Evolutionary conservation across 2,797 vertebrate species (phyloP).

Genomic region (Sparidentex hasta): DNA sequence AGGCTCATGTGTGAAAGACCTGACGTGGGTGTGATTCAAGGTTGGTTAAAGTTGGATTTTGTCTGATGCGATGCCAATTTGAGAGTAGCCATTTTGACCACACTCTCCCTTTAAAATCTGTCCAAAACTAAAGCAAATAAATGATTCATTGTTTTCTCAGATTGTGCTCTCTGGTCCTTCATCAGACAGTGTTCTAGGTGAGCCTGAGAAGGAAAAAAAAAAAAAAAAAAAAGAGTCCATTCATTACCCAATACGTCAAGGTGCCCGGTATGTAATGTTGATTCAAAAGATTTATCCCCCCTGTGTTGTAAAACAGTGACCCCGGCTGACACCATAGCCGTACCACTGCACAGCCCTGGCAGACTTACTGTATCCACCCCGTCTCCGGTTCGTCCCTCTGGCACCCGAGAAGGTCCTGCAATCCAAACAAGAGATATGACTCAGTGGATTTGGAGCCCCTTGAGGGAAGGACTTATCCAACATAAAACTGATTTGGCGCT

Average conservation of each 20-base stretch:
- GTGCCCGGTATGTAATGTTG: neutral
- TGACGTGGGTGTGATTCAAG: neutral
- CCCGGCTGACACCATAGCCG: neutral
- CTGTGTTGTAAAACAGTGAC: slow-evolving; percentile 3
- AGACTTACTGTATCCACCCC: slow-evolving; percentile 9
- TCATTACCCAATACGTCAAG: neutral
- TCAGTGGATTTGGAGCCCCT: slow-evolving; percentile 41
- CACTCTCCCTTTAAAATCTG: neutral
- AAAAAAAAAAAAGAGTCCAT: neutral
- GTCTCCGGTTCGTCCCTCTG: slow-evolving; percentile 18
- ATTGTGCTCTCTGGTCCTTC: neutral
- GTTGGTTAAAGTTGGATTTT: neutral
- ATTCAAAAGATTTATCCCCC: neutral
- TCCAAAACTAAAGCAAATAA: neutral
- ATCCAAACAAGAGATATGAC: slow-evolving; percentile 52
- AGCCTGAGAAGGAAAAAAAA: neutral
- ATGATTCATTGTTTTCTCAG: neutral
- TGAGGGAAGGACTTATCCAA: slow-evolving; percentile 38
- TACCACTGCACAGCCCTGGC: neutral
- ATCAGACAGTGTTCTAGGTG: neutral
- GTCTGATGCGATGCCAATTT: neutral
- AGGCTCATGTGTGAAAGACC: neutral
- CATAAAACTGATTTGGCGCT: slow-evolving; percentile 42
- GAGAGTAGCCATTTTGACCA: neutral
- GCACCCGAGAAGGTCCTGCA: slow-evolving; percentile 4